These are phyloP conservation scores for Saimiri boliviensis DNA, from an alignment of 2,113 vertebrate species.

Conservation along the genomic window DNA sequence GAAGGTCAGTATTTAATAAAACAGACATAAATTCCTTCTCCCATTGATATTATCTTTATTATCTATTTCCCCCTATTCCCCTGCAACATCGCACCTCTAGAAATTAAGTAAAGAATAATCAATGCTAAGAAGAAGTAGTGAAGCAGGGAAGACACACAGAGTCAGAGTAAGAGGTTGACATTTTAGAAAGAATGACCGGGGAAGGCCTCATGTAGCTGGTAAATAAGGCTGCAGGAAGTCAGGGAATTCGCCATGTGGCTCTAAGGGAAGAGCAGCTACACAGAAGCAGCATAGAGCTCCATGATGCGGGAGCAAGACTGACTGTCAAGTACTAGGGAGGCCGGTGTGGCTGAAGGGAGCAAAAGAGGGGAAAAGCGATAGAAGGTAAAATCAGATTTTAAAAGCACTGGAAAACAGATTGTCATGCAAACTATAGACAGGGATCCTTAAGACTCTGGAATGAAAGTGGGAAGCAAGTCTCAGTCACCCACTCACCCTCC, in stretches of 20 bases:
- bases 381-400: neutral
- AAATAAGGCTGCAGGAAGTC: neutral
- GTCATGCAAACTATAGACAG: neutral
- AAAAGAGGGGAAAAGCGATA: neutral
- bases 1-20: neutral
- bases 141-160: neutral
- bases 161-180: neutral
- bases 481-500: accelerated
- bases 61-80: neutral
- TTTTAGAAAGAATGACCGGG: neutral
- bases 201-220: neutral
- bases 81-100: neutral
- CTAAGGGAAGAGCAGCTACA: neutral
- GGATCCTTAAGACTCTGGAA: neutral
- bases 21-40: neutral
- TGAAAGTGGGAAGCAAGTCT: neutral
- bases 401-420: neutral
- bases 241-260: neutral
- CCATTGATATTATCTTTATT: neutral
- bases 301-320: neutral
- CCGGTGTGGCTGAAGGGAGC: neutral
- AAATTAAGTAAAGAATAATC: neutral
- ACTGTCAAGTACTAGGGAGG: neutral
- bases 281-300: neutral
- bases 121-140: neutral